Percentiles rank a stretch among this genome's conserved stretches.
Evolutionary conservation across 2,888 invertebrate genomes (phyloP).

Genomic region (Adelphocoris suturalis): DNA sequence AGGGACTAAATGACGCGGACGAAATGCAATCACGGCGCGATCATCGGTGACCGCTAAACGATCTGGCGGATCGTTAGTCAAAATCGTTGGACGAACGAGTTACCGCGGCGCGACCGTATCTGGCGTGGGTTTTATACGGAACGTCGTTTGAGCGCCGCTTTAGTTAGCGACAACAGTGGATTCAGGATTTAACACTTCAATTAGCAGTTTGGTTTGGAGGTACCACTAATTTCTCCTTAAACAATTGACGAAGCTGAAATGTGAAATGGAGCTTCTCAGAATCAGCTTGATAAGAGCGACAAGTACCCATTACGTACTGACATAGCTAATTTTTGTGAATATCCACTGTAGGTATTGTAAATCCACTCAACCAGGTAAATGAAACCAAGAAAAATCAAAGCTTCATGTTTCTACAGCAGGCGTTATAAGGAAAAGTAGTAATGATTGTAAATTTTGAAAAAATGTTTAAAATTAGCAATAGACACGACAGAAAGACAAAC

Average conservation of each 20-base stretch:
- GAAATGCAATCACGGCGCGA: not conserved
- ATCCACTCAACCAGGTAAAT: too few relatives aligned
- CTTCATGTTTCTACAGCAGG: too few relatives aligned
- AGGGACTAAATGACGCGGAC: not conserved
- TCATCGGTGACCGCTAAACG: constrained; percentile 22
- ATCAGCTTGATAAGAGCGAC: not conserved
- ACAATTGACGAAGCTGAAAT: not conserved
- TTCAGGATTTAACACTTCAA: not conserved
- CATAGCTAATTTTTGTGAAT: too few relatives aligned
- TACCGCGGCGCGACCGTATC: not conserved
- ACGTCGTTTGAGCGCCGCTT: not conserved
- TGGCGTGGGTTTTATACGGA: not conserved
- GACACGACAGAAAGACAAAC: too few relatives aligned
- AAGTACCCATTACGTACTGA: too few relatives aligned
- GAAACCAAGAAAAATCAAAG: too few relatives aligned
- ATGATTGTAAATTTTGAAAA: too few relatives aligned
- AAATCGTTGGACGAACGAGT: constrained; percentile 12
- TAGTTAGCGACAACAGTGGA: not conserved
- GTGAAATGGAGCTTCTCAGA: not conserved
- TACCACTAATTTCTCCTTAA: not conserved
- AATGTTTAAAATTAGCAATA: too few relatives aligned
- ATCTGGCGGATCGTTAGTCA: constrained; percentile 1
- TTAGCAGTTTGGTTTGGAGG: not conserved
- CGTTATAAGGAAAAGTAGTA: too few relatives aligned
- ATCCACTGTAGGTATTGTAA: too few relatives aligned